Percentiles rank a stretch among this genome's conserved stretches.
These are phyloP conservation scores for Drosophila lacicola DNA, from an alignment of 2,888 invertebrate genomes.

Conservation along the genomic window DNA sequence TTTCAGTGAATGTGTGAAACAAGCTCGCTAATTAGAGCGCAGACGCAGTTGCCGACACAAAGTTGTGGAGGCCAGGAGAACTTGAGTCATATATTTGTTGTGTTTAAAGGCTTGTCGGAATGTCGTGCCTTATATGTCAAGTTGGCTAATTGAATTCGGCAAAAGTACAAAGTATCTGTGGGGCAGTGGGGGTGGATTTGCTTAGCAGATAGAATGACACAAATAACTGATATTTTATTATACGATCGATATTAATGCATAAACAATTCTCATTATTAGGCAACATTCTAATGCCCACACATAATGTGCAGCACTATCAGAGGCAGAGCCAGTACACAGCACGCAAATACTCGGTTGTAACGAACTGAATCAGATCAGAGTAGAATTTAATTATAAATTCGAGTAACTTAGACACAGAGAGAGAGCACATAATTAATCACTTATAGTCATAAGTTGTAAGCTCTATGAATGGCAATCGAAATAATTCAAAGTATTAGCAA, in stretches of 20 bases:
- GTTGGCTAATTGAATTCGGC: conserved; percentile 70
- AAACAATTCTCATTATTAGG: conserved; percentile 77
- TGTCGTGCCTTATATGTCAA: conserved; percentile 55
- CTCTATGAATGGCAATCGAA: conserved; percentile 53
- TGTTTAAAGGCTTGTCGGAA: conserved; percentile 56
- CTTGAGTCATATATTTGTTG: conserved; percentile 24
- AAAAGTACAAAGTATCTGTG: conserved; percentile 42
- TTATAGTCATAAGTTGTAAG: conserved; percentile 77
- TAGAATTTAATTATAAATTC: conserved; percentile 46
- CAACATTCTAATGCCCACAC: conserved; percentile 83
- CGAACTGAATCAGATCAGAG: conserved; percentile 70
- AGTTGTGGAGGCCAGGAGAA: conserved; percentile 26
- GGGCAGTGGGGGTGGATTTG: conserved; percentile 46
- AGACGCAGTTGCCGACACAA: background rate
- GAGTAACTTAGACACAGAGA: conserved; percentile 21
- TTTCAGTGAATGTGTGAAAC: conserved; percentile 74
- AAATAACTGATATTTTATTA: conserved; percentile 31
- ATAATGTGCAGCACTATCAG: conserved; percentile 85
- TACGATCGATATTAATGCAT: conserved; percentile 60
- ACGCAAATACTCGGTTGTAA: conserved; percentile 84
- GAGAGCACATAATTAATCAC: conserved; percentile 49
- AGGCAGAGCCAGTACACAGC: conserved; percentile 84
- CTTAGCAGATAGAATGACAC: conserved; percentile 23
- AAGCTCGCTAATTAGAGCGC: conserved; percentile 68
- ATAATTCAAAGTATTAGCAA: conserved; percentile 70